Evolutionary conservation across 2,888 invertebrate species (phyloP).

Genomic region (Siphonodentalium dalli): DNA sequence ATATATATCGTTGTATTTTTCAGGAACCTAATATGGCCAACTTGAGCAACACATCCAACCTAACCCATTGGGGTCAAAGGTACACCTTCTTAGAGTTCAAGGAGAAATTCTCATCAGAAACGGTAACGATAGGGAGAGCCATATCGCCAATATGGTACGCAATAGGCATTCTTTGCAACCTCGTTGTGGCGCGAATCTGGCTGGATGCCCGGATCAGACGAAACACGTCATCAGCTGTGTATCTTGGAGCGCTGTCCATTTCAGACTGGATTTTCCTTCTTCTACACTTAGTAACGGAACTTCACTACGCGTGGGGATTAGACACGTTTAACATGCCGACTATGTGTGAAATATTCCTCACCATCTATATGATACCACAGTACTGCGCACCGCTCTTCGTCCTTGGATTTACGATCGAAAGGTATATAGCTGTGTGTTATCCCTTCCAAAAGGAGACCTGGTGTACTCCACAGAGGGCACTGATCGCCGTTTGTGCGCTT

Average conservation of each 20-base stretch:
- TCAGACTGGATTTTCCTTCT: constrained; percentile 56
- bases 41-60: no score
- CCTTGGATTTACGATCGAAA: constrained; percentile 62
- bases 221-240: constrained; percentile 63
- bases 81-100: no score
- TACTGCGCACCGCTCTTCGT: constrained; percentile 61
- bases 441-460: constrained; percentile 56
- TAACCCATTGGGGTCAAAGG: no score
- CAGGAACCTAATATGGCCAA: no score
- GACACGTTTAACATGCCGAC: constrained; percentile 41
- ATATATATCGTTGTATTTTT: no score
- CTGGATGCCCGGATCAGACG: constrained; percentile 50
- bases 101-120: no score
- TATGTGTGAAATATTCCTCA: constrained; percentile 56
- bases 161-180: constrained; percentile 59
- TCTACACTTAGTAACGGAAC: constrained; percentile 56
- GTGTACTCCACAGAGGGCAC: constrained; percentile 57
- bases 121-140: no score
- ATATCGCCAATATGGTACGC: constrained; percentile 60
- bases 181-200: constrained; percentile 60
- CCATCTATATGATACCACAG: constrained; percentile 53
- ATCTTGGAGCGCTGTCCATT: constrained; percentile 59
- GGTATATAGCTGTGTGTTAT: constrained; percentile 61
- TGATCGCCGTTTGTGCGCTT: constrained; percentile 42
- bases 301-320: constrained; percentile 59